phyloP scores from a whole-genome alignment of 2,113 vertebrate species.

The Calypte anna region DNA sequence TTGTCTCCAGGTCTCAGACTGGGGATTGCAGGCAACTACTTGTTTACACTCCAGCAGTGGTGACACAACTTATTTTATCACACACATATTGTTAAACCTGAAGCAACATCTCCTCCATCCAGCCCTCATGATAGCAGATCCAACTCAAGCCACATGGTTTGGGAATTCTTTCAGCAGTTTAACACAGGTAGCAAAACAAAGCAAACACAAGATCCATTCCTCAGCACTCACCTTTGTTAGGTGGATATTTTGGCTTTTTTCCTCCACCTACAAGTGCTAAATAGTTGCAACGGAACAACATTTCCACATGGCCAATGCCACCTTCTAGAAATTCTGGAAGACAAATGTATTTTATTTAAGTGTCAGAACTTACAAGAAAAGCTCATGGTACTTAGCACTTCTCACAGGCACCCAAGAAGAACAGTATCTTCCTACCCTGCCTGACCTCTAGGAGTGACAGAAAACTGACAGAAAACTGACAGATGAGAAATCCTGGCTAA shows the following conservation, averaged over 20 bases:
- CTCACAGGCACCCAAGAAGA: not conserved
- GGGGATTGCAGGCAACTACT: not conserved
- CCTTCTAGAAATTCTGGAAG: constrained; percentile 95
- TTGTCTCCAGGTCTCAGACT: not conserved
- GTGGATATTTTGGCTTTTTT: constrained; percentile 97
- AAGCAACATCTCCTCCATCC: not conserved
- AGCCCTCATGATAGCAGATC: accelerated
- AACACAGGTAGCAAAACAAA: not conserved
- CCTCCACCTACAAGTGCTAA: constrained; percentile 96
- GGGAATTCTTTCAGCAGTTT: not conserved
- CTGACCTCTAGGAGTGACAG: not conserved
- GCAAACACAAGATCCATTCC: not conserved
- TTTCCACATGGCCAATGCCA: constrained; percentile 95
- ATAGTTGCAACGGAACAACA: constrained; percentile 98
- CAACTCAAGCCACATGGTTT: not conserved
- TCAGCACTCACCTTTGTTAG: constrained; percentile 90
- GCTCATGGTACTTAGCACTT: accelerated
- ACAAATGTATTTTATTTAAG: not conserved
- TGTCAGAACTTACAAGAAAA: not conserved
- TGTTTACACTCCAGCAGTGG: not conserved
- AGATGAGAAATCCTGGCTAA: not conserved
- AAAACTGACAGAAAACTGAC: too few relatives aligned
- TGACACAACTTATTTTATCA: not conserved
- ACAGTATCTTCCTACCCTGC: not conserved
- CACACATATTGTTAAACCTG: not conserved